Conservation (phyloP, 30 jellyfish, hydroid and myxozoan genomes). For the Calvadosia cruxmelitensis region DNA sequence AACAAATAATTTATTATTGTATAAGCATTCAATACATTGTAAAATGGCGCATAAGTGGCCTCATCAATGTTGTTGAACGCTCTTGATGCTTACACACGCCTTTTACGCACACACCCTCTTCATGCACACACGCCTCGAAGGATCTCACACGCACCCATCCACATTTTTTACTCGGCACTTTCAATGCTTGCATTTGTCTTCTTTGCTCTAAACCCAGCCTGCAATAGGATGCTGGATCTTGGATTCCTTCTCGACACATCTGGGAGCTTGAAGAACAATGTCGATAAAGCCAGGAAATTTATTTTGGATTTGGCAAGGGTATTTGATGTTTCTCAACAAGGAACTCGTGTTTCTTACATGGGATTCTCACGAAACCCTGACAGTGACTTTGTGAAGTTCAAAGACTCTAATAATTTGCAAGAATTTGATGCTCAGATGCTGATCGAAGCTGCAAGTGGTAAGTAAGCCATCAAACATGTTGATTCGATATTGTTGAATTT, state of each 20-base stretch:
- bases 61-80: no score
- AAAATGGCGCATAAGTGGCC: no score
- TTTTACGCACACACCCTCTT: neutral
- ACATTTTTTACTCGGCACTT: neutral
- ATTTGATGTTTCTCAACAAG: conserved; percentile 39
- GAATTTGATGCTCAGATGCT: neutral
- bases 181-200: neutral
- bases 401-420: neutral
- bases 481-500: no score
- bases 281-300: conserved; percentile 48
- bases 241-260: conserved; percentile 72
- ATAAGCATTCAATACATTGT: no score
- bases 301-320: conserved; percentile 35
- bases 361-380: conserved; percentile 48
- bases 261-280: conserved; percentile 23
- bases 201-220: conserved; percentile 12
- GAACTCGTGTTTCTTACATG: conserved; percentile 47
- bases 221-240: conserved; percentile 55
- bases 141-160: neutral
- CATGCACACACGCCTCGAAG: neutral
- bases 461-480: no score
- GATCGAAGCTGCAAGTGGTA: neutral
- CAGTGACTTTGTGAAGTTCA: conserved; percentile 19
- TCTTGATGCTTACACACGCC: no score
- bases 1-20: no score